Conservation (phyloP, 2,888 invertebrate species). For the Melanostoma scalare region DNA sequence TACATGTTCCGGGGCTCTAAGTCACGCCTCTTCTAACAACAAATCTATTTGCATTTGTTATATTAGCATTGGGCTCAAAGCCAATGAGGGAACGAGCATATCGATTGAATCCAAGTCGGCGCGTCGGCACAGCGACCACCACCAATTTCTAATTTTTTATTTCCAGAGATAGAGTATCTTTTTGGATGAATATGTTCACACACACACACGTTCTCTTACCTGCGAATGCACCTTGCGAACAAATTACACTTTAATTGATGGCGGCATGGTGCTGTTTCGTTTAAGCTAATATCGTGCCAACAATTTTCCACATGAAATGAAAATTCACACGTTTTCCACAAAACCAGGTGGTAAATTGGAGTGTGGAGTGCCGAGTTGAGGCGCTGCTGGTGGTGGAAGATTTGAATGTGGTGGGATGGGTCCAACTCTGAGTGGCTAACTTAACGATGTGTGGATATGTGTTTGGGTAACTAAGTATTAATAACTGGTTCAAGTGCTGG, state of each 20-base stretch:
- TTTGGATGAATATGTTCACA: conserved; percentile 19
- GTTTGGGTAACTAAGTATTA: conserved; percentile 22
- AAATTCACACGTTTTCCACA: conserved; percentile 69
- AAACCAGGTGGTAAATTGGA: conserved; percentile 12
- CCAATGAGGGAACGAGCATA: conserved; percentile 64
- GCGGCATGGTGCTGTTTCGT: conserved; percentile 61
- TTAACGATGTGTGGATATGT: conserved; percentile 56
- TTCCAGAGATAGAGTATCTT: conserved; percentile 41
- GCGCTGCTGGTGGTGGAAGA: conserved; percentile 12
- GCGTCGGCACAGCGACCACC: conserved; percentile 46
- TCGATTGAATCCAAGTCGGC: conserved; percentile 42
- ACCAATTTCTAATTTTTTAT: conserved; percentile 48
- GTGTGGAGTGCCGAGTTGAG: conserved; percentile 26
- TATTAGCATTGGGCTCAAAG: conserved; percentile 60
- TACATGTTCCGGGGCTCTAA: conserved; percentile 50
- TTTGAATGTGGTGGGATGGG: conserved; percentile 60
- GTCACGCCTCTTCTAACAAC: conserved; percentile 73
- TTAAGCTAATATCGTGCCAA: conserved; percentile 61
- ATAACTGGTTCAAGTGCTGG: conserved; percentile 57
- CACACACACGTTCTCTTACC: conserved; percentile 44
- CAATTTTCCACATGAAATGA: conserved; percentile 69
- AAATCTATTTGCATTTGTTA: conserved; percentile 72
- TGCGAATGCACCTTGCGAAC: conserved; percentile 61
- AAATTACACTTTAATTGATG: conserved; percentile 72
- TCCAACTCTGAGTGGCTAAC: conserved; percentile 61